These are phyloP conservation scores for Elgaria multicarinata DNA, from an alignment of 2,113 vertebrate species.

Conservation along the genomic window DNA sequence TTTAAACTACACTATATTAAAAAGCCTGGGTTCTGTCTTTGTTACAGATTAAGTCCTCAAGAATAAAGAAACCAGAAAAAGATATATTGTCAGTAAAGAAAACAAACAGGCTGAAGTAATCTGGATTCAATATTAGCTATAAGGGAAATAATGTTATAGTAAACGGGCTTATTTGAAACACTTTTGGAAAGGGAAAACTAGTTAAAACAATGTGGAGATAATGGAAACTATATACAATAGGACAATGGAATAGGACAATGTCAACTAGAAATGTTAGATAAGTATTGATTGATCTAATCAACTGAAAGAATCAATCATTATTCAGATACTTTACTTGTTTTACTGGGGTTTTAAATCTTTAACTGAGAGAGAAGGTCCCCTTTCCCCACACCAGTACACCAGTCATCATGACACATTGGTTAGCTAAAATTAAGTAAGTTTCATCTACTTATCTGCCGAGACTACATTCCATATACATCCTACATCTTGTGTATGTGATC, in stretches of 20 bases:
- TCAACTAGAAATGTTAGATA: neutral
- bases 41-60: neutral
- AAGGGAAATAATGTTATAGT: neutral
- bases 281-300: neutral
- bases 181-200: neutral
- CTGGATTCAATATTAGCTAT: too few relatives aligned
- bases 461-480: neutral
- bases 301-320: neutral
- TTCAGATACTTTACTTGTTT: neutral
- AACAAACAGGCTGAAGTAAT: neutral
- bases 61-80: neutral
- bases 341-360: too few relatives aligned
- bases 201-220: neutral
- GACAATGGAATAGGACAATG: neutral
- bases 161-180: neutral
- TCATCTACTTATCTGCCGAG: neutral
- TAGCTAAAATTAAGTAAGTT: neutral
- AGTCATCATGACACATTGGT: neutral
- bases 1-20: neutral
- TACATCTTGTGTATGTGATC: neutral
- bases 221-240: neutral
- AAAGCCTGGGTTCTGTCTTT: neutral
- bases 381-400: too few relatives aligned
- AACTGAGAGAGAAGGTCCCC: neutral
- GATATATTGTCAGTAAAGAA: neutral